Base-by-base conservation (phyloP, 2,113 vertebrate genomes). In the Holacanthus passer region DNA sequence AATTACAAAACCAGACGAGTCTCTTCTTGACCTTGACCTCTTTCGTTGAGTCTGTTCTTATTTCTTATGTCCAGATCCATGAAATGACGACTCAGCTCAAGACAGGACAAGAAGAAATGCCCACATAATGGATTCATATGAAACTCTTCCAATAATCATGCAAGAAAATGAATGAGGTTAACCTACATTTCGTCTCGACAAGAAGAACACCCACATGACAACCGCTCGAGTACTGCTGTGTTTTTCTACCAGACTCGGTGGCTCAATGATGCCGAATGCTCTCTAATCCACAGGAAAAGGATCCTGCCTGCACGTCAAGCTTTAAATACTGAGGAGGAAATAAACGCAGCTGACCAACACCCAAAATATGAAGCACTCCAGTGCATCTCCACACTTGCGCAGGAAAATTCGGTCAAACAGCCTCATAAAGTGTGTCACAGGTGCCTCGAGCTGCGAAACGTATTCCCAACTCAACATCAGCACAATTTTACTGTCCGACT, bases 101-200 rank as follows among this genome's bases (percentile, higher is more conserved):
- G 27, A 19, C 27, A 27, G 20, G 31, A 43, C 22, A 11, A 27
- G 69, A 41, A 65, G 5, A 27, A 45, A 27, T 24, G 19, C 12
- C 31, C 39, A 52, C 48, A 22, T 20, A 20, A 48, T 20, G 11
- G 1, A 72, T 43, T 79, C 63, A 43, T 29, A 9, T n/a, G 27
- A 35, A 47, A 43, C 5, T 11, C 0, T 37, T 63, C 31, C n/a
- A 10, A 80, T n/a, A 72, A 39, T 37, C 55, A 0, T 22, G 39
- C 35, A 8, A 22, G 29, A 66, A 59, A 56, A 58, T 32, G 55
- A 82, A 84, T 17, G 62, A 86, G 83, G 80, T 73, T 81, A 87
- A 87, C 69, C 88, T 84, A 88, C 87, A 83, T 87, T 87, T 73
- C 2, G 27, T 37, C 70, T 73, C 52, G 29, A 67, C 65, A 43